Conservation (phyloP, 2,113 vertebrate species). For the Pseudorectes ferrugineus region DNA sequence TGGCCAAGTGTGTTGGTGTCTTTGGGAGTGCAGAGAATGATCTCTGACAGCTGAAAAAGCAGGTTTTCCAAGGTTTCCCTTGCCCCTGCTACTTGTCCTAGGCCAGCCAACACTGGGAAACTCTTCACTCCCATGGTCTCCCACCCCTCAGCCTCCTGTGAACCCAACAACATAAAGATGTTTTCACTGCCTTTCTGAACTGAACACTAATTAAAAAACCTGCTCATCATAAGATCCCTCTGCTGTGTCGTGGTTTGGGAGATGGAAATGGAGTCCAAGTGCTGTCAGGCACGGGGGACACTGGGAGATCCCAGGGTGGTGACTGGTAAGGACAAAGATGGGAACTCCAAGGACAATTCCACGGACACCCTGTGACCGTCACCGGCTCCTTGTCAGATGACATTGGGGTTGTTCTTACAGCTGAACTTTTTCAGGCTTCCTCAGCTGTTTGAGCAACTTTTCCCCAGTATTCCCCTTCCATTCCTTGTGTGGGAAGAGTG, state of each 20-base stretch:
- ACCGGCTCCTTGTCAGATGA: background rate
- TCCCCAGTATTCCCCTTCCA: background rate
- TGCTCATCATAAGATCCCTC: background rate
- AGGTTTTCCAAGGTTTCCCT: background rate
- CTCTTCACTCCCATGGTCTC: background rate
- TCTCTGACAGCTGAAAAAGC: background rate
- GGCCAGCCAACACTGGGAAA: background rate
- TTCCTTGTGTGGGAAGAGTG: fast-evolving
- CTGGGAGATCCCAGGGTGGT: background rate
- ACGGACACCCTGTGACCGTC: fast-evolving
- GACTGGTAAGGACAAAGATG: fast-evolving
- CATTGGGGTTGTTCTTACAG: background rate
- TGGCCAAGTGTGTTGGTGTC: background rate
- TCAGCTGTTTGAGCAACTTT: background rate
- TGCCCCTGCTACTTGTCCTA: no score
- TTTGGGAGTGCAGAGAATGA: background rate
- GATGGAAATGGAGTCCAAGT: background rate
- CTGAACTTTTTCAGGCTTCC: background rate
- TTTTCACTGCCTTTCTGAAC: background rate
- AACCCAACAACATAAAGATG: background rate
- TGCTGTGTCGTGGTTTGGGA: fast-evolving
- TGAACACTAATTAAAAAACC: background rate
- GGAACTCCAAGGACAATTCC: background rate
- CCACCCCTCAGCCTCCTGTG: background rate
- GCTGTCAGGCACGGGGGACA: background rate